A percentile compares a stretch with the other conserved stretches of the same genome.
phyloP scores from a whole-genome alignment of 1,140 invertebrate species.

The Bombus ignitus region DNA sequence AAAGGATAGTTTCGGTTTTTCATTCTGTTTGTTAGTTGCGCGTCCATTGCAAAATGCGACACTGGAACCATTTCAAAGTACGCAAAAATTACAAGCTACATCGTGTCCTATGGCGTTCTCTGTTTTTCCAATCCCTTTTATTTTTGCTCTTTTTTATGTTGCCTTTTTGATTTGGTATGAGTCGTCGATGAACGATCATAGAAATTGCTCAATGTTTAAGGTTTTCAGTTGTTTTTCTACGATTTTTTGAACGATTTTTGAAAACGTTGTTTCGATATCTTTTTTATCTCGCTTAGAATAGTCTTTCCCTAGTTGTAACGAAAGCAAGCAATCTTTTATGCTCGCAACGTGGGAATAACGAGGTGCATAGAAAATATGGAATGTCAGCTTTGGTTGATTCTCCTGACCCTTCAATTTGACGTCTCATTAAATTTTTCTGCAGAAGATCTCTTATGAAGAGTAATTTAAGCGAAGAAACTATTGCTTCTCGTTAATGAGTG shows the following conservation, averaged over 20 bases:
- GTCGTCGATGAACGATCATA: not conserved
- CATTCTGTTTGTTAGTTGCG: not conserved
- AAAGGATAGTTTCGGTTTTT: not conserved
- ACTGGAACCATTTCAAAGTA: constrained; percentile 11
- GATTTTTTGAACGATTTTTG: not conserved
- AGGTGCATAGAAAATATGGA: not conserved
- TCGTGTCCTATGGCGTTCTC: too few relatives aligned
- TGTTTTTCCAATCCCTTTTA: not conserved
- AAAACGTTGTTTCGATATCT: not conserved
- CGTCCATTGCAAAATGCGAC: not conserved
- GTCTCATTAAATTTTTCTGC: not conserved
- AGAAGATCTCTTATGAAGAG: not conserved
- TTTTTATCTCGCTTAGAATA: too few relatives aligned
- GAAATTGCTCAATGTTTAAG: not conserved
- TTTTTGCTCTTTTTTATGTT: too few relatives aligned
- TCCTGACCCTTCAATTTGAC: not conserved
- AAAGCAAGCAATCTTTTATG: not conserved
- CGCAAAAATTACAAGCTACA: constrained; percentile 23
- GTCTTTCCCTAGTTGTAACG: too few relatives aligned
- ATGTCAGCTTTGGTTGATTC: not conserved
- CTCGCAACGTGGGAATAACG: not conserved
- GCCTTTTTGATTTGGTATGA: not conserved
- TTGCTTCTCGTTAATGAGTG: not conserved
- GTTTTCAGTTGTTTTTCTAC: not conserved
- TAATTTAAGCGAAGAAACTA: not conserved